Evolutionary conservation across 2,113 vertebrate genomes (phyloP), one percentile per base, ranked within the genome.

Genomic region (Chloropsis hardwickii): DNA sequence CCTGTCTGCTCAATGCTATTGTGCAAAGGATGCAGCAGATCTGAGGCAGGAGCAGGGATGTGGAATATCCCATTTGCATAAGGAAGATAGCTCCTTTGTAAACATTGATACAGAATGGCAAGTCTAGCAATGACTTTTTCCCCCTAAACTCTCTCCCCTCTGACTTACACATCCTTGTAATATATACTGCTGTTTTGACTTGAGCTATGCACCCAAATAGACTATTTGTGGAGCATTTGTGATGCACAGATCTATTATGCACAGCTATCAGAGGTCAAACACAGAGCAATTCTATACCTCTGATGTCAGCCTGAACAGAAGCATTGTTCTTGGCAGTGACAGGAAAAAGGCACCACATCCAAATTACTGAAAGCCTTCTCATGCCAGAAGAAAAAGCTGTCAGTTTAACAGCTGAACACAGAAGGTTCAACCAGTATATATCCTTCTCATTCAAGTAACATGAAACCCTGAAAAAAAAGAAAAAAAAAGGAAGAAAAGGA

Each of bases 391-490:
- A 98, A 97, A 92, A 97, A 96, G 92, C 96, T 95, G 95, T 95
- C 96, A 92, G 94, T 94, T 97, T 96, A 94, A 96, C 90, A 96
- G 96, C 94, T 91, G 96, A 98, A 94, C 95, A 96, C 89, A 95
- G 96, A 96, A 95, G 87, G 93, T 91, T 96, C 93, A 92, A 83
- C 94, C 37, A 72, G 81, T 89, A 96, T 93, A 97, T 90, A 95
- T 93, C 81, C 90, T 82, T 90, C 94, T 91, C 91, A 90, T 95
- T 96, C 94, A 97, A 96, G 98, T 96, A 98, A 98, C 83, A 73
- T 94, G 96, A 98, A 97, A 97, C 89, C 95, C 91, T 56, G 72
- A 81, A 92, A 79, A 71, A 42, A 12, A 79, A 71, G 37, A 12
- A 35, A 25, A 28, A 27, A 54, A 64, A 28, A 6, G 40, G 12